Conservation (phyloP, 2,113 vertebrate species). For the Aptenodytes patagonicus region DNA sequence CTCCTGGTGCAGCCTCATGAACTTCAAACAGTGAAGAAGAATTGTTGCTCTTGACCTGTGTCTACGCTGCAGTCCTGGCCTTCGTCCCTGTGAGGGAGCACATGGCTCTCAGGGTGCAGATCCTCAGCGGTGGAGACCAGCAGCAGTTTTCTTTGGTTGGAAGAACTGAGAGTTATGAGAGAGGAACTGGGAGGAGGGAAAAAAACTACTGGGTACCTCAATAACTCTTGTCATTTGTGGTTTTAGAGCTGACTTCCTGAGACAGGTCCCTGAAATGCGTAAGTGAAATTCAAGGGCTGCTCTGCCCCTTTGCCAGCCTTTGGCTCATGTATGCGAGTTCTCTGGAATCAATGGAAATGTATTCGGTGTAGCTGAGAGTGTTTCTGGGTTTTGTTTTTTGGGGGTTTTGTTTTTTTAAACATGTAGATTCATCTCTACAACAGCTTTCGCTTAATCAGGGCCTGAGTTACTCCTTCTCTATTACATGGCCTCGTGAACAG, state of each 20-base stretch:
- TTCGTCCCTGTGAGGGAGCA: accelerated
- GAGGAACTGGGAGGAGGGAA: not conserved
- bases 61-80: not conserved
- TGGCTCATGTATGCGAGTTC: not conserved
- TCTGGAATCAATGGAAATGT: not conserved
- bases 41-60: not conserved
- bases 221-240: not conserved
- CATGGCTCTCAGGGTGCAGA: not conserved
- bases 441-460: not conserved
- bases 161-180: not conserved
- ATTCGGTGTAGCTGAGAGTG: not conserved
- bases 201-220: not conserved
- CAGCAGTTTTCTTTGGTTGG: not conserved
- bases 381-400: not conserved
- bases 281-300: not conserved
- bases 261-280: not conserved
- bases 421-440: not conserved
- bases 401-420: not conserved
- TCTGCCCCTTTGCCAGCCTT: not conserved
- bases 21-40: not conserved
- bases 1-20: not conserved
- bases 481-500: not conserved
- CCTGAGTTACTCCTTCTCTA: not conserved
- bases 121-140: not conserved
- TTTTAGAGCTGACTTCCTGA: not conserved